Evolutionary conservation across 2,113 vertebrate genomes (phyloP).

Genomic region (Anarrhichthys ocellatus): DNA sequence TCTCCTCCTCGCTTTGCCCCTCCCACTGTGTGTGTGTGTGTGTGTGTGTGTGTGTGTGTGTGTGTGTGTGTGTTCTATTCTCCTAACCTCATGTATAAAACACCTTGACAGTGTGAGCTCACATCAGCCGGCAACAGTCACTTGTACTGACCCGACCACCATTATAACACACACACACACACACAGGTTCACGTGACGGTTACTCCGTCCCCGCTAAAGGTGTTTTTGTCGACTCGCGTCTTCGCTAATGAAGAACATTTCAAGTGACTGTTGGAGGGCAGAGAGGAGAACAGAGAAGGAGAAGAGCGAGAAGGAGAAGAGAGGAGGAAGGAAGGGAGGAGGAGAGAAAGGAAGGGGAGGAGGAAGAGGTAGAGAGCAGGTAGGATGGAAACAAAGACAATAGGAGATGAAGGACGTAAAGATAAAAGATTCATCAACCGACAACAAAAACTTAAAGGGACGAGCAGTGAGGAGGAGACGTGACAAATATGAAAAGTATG

Average conservation of each 20-base stretch:
- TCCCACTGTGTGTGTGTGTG: conserved; percentile 3
- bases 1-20: too few relatives aligned
- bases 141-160: conserved; percentile 31
- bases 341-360: neutral
- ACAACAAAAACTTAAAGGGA: neutral
- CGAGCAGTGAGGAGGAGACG: neutral
- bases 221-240: conserved; percentile 50
- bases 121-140: conserved; percentile 42
- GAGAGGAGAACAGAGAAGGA: conserved; percentile 32
- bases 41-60: conserved; percentile 16
- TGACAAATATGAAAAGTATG: neutral
- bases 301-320: neutral
- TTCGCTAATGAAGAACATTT: conserved; percentile 57
- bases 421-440: neutral
- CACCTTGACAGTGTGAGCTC: conserved; percentile 51
- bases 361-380: neutral
- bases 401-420: neutral
- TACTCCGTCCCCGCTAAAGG: conserved; percentile 37
- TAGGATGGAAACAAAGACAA: neutral
- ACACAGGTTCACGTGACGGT: conserved; percentile 46
- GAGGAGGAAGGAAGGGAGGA: conserved; percentile 15
- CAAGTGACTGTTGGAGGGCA: conserved; percentile 50
- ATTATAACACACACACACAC: neutral
- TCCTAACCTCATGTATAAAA: conserved; percentile 60
- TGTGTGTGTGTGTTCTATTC: conserved; percentile 16